Percentiles rank a stretch among this genome's conserved stretches.
phyloP scores from a whole-genome alignment of 1,140 invertebrate species.

The Drosophila micromelanica region DNA sequence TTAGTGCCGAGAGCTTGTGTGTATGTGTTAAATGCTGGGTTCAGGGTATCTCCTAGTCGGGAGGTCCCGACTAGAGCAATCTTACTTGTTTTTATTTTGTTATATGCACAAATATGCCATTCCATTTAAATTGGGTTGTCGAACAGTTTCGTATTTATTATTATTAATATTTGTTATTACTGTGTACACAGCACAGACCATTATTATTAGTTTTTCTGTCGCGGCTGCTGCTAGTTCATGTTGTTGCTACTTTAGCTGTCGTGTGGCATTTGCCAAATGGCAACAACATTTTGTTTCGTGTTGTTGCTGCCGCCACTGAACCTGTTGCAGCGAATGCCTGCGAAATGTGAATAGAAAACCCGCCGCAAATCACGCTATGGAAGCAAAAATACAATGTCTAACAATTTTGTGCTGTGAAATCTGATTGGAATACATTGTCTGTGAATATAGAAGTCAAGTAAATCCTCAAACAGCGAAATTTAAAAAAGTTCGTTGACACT shows the following conservation, averaged over 20 bases:
- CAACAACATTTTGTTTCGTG: slow-evolving; percentile 60
- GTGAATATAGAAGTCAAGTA: background rate
- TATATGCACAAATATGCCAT: too few relatives aligned
- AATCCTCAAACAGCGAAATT: too few relatives aligned
- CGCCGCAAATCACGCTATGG: slow-evolving; percentile 19
- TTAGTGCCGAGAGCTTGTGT: too few relatives aligned
- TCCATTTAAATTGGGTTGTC: too few relatives aligned
- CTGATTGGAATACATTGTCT: slow-evolving; percentile 3
- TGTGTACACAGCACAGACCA: background rate
- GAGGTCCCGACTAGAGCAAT: too few relatives aligned
- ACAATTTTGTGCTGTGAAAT: slow-evolving; percentile 25
- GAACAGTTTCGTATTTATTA: too few relatives aligned
- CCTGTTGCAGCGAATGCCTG: slow-evolving; percentile 63
- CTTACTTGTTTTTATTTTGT: too few relatives aligned
- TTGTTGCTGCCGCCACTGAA: slow-evolving; percentile 48
- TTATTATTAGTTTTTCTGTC: slow-evolving; percentile 37
- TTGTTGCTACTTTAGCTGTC: slow-evolving; percentile 26
- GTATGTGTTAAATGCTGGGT: too few relatives aligned
- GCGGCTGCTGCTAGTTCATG: slow-evolving; percentile 12
- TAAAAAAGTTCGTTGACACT: too few relatives aligned
- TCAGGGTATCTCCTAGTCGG: too few relatives aligned
- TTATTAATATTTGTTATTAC: too few relatives aligned
- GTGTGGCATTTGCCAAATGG: slow-evolving; percentile 76
- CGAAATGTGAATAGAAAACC: slow-evolving; percentile 38
- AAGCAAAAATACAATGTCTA: slow-evolving; percentile 5